Conservation (phyloP, 1,140 invertebrate species). For the Eupeodes corollae region DNA sequence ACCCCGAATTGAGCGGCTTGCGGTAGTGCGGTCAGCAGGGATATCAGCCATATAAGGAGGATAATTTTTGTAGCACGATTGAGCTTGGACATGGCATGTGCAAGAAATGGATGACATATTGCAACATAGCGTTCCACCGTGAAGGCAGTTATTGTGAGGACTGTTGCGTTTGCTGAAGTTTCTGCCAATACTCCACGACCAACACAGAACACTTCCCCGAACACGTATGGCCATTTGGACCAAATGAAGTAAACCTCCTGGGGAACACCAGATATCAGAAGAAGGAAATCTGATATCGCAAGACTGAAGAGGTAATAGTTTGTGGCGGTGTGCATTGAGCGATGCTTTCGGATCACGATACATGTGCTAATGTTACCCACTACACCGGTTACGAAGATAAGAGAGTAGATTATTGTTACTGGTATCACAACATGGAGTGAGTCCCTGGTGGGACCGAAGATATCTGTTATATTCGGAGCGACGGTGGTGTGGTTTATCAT, state of each 20-base stretch:
- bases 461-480: neutral
- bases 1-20: conserved; percentile 65
- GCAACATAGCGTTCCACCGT: conserved; percentile 91
- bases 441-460: conserved; percentile 40
- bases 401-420: conserved; percentile 65
- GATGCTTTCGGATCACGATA: conserved; percentile 81
- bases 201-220: conserved; percentile 76
- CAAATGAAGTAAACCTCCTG: conserved; percentile 81
- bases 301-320: conserved; percentile 92
- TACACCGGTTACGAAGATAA: conserved; percentile 77
- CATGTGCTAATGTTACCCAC: conserved; percentile 89
- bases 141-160: conserved; percentile 86
- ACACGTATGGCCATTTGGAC: conserved; percentile 77
- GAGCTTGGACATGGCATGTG: conserved; percentile 73
- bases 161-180: conserved; percentile 85
- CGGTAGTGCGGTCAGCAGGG: conserved; percentile 65
- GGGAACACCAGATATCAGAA: conserved; percentile 68
- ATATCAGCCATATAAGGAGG: conserved; percentile 56
- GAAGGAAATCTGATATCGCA: conserved; percentile 81
- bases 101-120: conserved; percentile 83
- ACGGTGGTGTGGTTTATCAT: neutral
- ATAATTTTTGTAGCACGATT: conserved; percentile 60
- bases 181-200: conserved; percentile 74
- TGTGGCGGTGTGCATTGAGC: conserved; percentile 84
- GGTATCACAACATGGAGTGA: conserved; percentile 61